phyloP scores from a whole-genome alignment of 2,113 vertebrate species.

The Podarcis muralis region DNA sequence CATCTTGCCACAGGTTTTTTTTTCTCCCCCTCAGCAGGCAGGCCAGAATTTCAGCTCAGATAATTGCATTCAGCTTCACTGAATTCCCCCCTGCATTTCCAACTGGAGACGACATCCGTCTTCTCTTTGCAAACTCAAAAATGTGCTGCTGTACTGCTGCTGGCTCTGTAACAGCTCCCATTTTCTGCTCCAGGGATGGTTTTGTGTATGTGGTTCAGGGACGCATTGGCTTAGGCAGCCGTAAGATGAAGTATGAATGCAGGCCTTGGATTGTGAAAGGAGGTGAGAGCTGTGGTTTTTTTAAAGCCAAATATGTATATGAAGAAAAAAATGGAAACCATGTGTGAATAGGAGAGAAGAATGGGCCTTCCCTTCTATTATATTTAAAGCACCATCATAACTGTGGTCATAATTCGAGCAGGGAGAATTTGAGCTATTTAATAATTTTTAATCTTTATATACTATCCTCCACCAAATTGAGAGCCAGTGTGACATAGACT shows the following conservation, averaged over 20 bases:
- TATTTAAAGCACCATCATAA: neutral
- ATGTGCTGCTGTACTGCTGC: neutral
- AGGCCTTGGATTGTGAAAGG: neutral
- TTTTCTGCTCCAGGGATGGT: constrained; percentile 20
- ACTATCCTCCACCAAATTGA: neutral
- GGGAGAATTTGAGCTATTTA: neutral
- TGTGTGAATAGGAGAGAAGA: neutral
- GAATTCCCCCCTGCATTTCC: constrained; percentile 10
- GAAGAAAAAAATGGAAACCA: neutral
- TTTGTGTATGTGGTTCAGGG: neutral
- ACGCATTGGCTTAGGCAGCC: neutral
- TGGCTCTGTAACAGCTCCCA: constrained; percentile 10
- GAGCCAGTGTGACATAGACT: neutral
- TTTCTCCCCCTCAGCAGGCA: neutral
- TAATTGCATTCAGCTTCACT: constrained; percentile 21
- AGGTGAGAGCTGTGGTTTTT: neutral
- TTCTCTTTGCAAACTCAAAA: neutral
- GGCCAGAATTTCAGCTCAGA: constrained; percentile 23
- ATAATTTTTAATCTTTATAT: neutral
- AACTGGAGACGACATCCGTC: neutral
- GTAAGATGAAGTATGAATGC: neutral
- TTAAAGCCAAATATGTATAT: neutral
- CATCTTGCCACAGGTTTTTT: constrained; percentile 8
- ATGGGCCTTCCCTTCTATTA: no score
- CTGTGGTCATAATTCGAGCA: neutral